Evolutionary conservation across 2,113 vertebrate species (phyloP).

Genomic region (Heterotilapia buettikoferi): DNA sequence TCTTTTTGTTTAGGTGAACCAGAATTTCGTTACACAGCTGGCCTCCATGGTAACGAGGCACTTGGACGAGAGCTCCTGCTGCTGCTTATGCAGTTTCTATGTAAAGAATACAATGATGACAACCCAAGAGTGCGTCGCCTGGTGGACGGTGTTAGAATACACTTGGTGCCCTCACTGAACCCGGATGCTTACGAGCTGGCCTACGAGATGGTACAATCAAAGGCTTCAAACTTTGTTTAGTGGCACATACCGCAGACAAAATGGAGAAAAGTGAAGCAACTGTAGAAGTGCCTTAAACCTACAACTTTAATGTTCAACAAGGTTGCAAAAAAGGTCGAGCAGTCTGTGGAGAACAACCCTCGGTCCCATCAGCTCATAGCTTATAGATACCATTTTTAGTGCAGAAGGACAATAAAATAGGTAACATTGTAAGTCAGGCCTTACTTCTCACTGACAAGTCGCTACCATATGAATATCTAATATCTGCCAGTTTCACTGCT

Average conservation of each 20-base stretch:
- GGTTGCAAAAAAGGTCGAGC: neutral
- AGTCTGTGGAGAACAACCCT: neutral
- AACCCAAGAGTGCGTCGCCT: slow-evolving; percentile 86
- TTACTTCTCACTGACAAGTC: neutral
- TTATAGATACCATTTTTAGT: neutral
- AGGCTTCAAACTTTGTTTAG: neutral
- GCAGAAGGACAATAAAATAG: neutral
- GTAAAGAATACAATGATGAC: slow-evolving; percentile 87
- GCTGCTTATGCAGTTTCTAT: slow-evolving; percentile 93
- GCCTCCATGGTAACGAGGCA: slow-evolving; percentile 90
- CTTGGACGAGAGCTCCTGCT: slow-evolving; percentile 89
- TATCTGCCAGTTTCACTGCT: neutral
- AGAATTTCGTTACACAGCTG: slow-evolving; percentile 91
- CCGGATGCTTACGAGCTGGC: slow-evolving; percentile 91
- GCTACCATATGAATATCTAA: neutral
- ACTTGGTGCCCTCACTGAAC: slow-evolving; percentile 91
- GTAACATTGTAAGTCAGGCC: neutral
- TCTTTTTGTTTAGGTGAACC: slow-evolving; percentile 79
- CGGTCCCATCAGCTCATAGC: neutral
- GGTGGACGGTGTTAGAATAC: slow-evolving; percentile 87
- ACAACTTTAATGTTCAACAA: neutral
- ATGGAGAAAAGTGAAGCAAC: neutral
- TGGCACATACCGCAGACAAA: neutral
- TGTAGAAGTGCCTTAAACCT: neutral
- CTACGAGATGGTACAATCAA: slow-evolving; percentile 74